Percentiles rank a stretch among this genome's conserved stretches.
phyloP scores from a whole-genome alignment of 2,797 vertebrate genomes.

The Orientallactaga sibirica region DNA sequence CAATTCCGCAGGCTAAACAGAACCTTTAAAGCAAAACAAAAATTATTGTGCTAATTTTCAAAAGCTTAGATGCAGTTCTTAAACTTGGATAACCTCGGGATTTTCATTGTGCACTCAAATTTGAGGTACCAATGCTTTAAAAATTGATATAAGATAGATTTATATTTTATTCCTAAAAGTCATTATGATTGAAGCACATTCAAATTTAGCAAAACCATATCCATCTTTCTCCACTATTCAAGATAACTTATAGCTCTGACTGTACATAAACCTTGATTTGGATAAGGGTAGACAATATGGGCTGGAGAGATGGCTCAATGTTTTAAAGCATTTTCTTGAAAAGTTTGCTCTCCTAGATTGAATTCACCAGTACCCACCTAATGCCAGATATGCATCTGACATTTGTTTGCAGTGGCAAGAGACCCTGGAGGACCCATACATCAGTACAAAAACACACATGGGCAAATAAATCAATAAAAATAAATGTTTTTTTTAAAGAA shows the following conservation, averaged over 20 bases:
- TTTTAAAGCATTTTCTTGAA: too few relatives aligned
- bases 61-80: neutral
- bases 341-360: too few relatives aligned
- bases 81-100: neutral
- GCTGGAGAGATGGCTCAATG: too few relatives aligned
- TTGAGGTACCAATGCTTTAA: neutral
- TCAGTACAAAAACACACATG: too few relatives aligned
- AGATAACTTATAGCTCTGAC: neutral
- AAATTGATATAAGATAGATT: neutral
- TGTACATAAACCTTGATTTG: neutral
- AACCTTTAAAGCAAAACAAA: neutral
- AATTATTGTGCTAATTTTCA: neutral
- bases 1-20: neutral
- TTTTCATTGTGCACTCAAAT: neutral
- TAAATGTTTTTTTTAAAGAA: neutral
- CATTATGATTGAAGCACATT: neutral
- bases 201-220: neutral
- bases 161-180: conserved; percentile 4
- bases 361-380: too few relatives aligned
- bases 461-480: too few relatives aligned
- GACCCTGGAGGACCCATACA: too few relatives aligned
- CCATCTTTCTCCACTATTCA: neutral
- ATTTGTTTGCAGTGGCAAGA: too few relatives aligned
- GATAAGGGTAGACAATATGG: neutral
- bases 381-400: too few relatives aligned